Percentiles rank a stretch among this genome's conserved stretches.
Evolutionary conservation across 1,140 invertebrate genomes (phyloP).

Genomic region (Meloidogyne hapla): DNA sequence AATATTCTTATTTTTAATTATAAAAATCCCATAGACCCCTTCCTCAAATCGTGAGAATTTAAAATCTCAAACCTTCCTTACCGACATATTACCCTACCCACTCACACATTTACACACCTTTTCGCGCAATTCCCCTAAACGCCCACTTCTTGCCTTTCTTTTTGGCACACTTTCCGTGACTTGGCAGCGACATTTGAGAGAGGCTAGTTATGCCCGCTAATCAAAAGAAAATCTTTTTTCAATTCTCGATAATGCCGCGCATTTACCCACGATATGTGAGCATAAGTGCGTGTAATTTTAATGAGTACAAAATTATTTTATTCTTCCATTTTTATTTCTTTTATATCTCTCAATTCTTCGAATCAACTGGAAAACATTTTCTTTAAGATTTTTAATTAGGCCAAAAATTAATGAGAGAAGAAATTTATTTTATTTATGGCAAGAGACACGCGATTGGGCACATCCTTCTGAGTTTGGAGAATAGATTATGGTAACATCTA

Average conservation of each 20-base stretch:
- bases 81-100: not conserved
- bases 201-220: not conserved
- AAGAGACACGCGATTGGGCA: not conserved
- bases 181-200: not conserved
- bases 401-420: not conserved
- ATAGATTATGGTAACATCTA: not conserved
- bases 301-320: constrained; percentile 6
- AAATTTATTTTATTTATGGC: not conserved
- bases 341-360: not conserved
- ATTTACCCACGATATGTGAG: not conserved
- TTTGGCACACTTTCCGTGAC: not conserved
- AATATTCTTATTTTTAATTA: not conserved
- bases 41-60: not conserved
- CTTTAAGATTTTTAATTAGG: constrained; percentile 1
- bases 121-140: not conserved
- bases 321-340: not conserved
- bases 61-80: not conserved
- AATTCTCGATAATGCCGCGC: not conserved
- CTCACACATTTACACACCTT: not conserved
- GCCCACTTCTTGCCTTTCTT: not conserved
- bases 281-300: constrained; percentile 5
- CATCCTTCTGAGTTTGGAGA: not conserved
- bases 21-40: not conserved
- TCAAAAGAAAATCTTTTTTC: not conserved
- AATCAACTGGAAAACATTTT: not conserved